Base-by-base conservation (phyloP, 2,797 vertebrate species). In the Heterohyrax brucei region DNA sequence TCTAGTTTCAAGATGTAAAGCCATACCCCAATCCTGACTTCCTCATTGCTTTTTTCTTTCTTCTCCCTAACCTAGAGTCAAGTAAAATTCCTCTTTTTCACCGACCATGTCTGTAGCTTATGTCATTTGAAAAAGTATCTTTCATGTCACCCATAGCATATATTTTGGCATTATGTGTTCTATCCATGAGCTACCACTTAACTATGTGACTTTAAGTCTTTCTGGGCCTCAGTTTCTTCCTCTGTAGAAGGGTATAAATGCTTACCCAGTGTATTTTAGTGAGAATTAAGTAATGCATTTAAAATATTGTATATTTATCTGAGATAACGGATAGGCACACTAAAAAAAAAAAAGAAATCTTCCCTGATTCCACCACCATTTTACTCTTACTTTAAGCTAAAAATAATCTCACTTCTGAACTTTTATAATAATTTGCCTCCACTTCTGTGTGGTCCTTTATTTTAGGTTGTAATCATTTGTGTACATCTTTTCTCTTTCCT, bases 1-100 rank as follows among this genome's bases (percentile, higher is more conserved):
- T 76, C 61, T 86, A 12, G 68, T 76, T 93, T 62, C 30, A 89
- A 39, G 26, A 93, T 75, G 26, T 64, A 59, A 86, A 95, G 89
- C 89, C 66, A 33, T 80, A 68, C 85, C 39, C 68, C 48, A 93
- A 22, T 6, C 39, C 50, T 95, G 7, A 56, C 50, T 85, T 89
- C 39, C 84, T 89, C 19, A 66, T 75, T 92, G 77, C 33, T 24
- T 79, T 77, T 77, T 72, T 84, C 24, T 70, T 82, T 75, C 44
- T 75, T 62, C 18, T 92, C 26, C 68, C n/a, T 26, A 83, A 21
- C 22, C 78, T 78, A 83, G 61, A 92, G 46, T 10, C 50, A 88
- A 72, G 44, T 83, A 95, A 77, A 77, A 72, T 64, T 50, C 62
- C 83, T 62, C 46, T 33, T 48, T 76, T 64, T 14, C 21, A 22